Base-by-base conservation (phyloP, 2,888 invertebrate genomes). In the Megastigmus dorsalis region DNA sequence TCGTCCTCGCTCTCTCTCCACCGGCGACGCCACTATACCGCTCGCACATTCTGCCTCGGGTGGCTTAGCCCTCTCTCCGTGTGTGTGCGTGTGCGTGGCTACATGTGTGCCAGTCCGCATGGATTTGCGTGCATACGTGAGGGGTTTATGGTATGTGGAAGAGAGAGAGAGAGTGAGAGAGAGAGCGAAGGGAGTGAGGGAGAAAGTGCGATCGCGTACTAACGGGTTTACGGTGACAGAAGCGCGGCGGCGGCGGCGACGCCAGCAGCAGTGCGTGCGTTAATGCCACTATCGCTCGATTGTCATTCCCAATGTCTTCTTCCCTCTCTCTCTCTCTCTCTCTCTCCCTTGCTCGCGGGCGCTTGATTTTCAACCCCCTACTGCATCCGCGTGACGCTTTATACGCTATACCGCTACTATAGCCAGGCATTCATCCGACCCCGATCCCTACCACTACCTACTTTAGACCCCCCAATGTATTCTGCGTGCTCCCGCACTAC, bases 271-370 rank as follows among this genome's bases (percentile, higher is more conserved):
- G 63, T 54, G 67, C 75, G 60, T 76, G 77, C 70, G 60, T 52
- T 72, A 72, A 72, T 62, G 60, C 67, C 55, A n/a, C 76, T 75
- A 73, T 78, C 77, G 74, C 48, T 68, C 74, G 69, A 82, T 82
- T 79, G 81, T 80, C 79, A 73, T 82, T 81, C 80, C 78, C 79
- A 79, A 79, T 82, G 81, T 80, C 80, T 68, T 77, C 71, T 48
- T 15, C 43, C 9, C 20, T 9, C 67, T 41, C 36, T 15, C 20
- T 6, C 36, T 33, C 62, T 30, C 23, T 3, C 28, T 5, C 15
- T 4, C 67, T 2, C 45, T 5, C 48, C 41, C 33, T n/a, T 20
- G 33, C 60, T 5, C 30, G 18, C 4, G 1, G 7, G 0, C 52
- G 50, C 59, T 66, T 63, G 62, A 74, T 74, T 68, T 74, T 57